These are phyloP conservation scores for Dasyprocta punctata DNA, from an alignment of 2,113 vertebrate species.

Conservation along the genomic window DNA sequence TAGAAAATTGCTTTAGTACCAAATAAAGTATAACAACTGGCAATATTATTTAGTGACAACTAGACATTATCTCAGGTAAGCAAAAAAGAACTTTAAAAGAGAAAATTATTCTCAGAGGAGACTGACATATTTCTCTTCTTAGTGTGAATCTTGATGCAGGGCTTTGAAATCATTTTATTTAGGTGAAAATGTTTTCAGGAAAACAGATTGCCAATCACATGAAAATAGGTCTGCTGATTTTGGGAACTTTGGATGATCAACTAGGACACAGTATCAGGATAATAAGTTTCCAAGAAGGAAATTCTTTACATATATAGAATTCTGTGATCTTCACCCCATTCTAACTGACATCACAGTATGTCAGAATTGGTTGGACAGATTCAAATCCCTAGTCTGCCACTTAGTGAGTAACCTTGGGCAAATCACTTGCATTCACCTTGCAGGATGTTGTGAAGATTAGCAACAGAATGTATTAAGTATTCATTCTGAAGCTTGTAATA, in stretches of 20 bases:
- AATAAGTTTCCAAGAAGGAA: not conserved
- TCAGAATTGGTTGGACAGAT: conserved; percentile 21
- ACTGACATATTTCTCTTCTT: not conserved
- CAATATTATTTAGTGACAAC: not conserved
- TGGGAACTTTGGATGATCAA: not conserved
- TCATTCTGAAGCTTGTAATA: not conserved
- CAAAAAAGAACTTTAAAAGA: not conserved
- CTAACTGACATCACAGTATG: not conserved
- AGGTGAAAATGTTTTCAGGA: not conserved
- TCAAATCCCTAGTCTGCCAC: conserved; percentile 49
- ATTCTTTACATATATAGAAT: not conserved
- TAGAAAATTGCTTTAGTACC: not conserved
- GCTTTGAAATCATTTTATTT: not conserved
- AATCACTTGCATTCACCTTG: not conserved
- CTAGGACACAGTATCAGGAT: not conserved
- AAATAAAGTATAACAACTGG: not conserved
- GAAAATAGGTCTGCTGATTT: not conserved
- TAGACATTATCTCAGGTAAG: not conserved
- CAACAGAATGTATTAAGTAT: not conserved
- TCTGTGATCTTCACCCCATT: not conserved
- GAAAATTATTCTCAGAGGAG: not conserved
- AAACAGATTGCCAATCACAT: not conserved
- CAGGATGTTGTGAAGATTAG: not conserved
- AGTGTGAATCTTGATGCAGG: not conserved
- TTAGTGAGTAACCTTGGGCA: conserved; percentile 49